Base-by-base conservation (phyloP, 92 coral and sea anemone genomes). In the Ricordea florida region DNA sequence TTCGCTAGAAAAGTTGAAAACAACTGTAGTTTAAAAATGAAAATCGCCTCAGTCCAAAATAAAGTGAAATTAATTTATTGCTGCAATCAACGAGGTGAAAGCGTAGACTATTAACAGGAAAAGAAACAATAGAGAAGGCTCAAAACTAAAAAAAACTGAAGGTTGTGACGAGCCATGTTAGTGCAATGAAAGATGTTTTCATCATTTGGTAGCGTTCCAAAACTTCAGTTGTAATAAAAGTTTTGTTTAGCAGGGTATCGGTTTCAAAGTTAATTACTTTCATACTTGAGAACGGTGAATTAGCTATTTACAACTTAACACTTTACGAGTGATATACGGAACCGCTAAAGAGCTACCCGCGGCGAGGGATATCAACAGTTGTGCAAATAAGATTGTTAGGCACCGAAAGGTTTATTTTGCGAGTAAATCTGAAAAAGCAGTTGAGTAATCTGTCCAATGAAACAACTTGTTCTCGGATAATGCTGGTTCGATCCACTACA, bases 201-300 rank as follows among this genome's bases (percentile, higher is more conserved):
- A 40, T 75, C 49, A n/a, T 64, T 36, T 60, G 42, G 56, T 65
- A 30, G 33, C 59, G 29, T 56, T 11, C 40, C 45, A 58, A 65
- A 69, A 70, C 29, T 80, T 60, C 43, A 27, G 87, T 52, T 55
- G 77, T 52, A 57, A 53, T 40, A 55, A 26, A 65, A 70, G 56
- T 70, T 38, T 40, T 53, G 42, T 11, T 4, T 18, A 27, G 64
- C 38, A 60, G 25, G 65, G 72, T 81, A 59, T 71, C 83, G 67
- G 46, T 74, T 84, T 66, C 76, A 44, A 55, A 76, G 66, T 61
- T 73, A 89, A 89, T 89, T 84, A 84, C 88, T 18, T 71, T 45
- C 47, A 49, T 6, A 57, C 78, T 53, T 51, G 77, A 59, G 64
- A 70, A 79, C 36, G 38, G 57, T 46, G 46, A 42, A 72, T 63